These are phyloP conservation scores for Drosophila multiciliata DNA, from an alignment of 2,888 invertebrate genomes.

Conservation along the genomic window DNA sequence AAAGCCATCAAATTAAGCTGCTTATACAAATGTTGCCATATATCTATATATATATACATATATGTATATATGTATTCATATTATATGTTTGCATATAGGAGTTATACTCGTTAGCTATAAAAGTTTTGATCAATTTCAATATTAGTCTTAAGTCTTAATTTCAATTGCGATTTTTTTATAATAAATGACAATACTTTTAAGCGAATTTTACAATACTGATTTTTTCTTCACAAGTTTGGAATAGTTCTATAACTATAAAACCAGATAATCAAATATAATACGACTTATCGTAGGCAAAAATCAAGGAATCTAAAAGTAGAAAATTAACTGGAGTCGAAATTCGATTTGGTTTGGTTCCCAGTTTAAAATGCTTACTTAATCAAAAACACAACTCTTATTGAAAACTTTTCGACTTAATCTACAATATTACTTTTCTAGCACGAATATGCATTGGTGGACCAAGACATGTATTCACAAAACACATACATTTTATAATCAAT, in stretches of 20 bases:
- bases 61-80: conserved; percentile 37
- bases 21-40: conserved; percentile 56
- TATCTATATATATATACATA: conserved; percentile 10
- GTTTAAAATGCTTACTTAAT: not conserved
- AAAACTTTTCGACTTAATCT: not conserved
- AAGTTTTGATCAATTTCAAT: conserved; percentile 50
- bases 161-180: conserved; percentile 44
- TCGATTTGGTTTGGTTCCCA: not conserved
- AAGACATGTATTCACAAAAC: not conserved
- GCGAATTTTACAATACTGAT: conserved; percentile 12
- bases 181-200: conserved; percentile 74
- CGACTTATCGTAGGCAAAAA: not conserved
- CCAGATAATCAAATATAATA: not conserved
- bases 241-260: not conserved
- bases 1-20: conserved; percentile 30
- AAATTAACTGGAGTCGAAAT: not conserved
- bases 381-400: not conserved
- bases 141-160: conserved; percentile 46
- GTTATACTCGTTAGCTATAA: conserved; percentile 38
- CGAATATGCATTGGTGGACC: not conserved
- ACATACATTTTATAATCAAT: not conserved
- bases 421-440: not conserved
- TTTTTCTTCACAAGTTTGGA: not conserved
- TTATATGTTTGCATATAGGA: conserved; percentile 21
- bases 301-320: not conserved